phyloP scores from a whole-genome alignment of 2,113 vertebrate species.

The Columbina picui region DNA sequence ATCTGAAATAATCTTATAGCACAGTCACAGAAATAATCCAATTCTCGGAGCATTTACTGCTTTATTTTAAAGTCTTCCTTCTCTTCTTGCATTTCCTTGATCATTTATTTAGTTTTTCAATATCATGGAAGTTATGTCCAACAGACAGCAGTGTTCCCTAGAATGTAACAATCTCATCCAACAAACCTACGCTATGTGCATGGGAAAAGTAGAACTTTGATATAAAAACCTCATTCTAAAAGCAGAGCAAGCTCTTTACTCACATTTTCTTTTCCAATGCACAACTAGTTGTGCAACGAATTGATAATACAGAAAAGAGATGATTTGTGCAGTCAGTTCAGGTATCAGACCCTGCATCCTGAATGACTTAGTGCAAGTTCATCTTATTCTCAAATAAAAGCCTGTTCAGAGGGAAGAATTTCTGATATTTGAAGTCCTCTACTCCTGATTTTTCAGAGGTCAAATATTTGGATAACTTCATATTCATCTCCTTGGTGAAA shows the following conservation, averaged over 20 bases:
- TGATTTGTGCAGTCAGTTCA: not conserved
- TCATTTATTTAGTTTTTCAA: not conserved
- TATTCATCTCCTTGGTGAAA: not conserved
- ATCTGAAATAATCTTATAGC: not conserved
- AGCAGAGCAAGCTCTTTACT: not conserved
- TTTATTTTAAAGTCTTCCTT: not conserved
- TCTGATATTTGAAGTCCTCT: not conserved
- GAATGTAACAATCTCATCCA: not conserved
- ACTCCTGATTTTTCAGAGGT: not conserved
- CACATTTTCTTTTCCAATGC: not conserved
- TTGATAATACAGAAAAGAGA: not conserved
- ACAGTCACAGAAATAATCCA: not conserved
- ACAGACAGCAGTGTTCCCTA: not conserved
- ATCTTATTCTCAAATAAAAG: not conserved
- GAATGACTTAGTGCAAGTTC: not conserved
- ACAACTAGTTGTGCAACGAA: not conserved
- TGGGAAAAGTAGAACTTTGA: not conserved
- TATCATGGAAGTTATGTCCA: not conserved
- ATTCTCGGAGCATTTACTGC: not conserved
- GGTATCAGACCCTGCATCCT: fast-evolving
- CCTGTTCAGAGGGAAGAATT: not conserved
- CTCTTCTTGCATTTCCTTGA: not conserved
- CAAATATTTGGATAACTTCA: not conserved
- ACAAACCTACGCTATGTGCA: not conserved
- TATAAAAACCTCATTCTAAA: not conserved